Evolutionary conservation across 2,113 vertebrate genomes (phyloP).

Genomic region (Oostethus manadensis): DNA sequence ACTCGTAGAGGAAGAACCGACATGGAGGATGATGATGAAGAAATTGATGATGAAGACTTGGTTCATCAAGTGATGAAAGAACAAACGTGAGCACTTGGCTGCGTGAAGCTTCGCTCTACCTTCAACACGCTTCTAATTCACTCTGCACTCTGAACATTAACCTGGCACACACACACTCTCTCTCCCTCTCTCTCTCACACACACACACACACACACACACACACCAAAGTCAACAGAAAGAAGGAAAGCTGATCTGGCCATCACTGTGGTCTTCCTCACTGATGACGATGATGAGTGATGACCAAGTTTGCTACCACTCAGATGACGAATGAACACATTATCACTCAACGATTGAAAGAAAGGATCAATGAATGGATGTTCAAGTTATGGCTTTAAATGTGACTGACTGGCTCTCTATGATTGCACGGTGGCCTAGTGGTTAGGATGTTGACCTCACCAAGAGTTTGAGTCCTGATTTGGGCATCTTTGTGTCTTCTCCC

Average conservation of each 20-base stretch:
- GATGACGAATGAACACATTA: neutral
- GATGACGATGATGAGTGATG: too few relatives aligned
- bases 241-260: neutral
- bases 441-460: too few relatives aligned
- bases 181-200: constrained; percentile 9
- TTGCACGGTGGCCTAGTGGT: too few relatives aligned
- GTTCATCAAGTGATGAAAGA: neutral
- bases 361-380: neutral
- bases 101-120: neutral
- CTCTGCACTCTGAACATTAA: constrained; percentile 57
- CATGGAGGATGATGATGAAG: constrained; percentile 13
- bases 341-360: too few relatives aligned
- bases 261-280: too few relatives aligned
- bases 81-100: neutral
- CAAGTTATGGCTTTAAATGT: neutral
- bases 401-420: too few relatives aligned
- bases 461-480: too few relatives aligned
- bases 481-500: too few relatives aligned
- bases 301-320: too few relatives aligned
- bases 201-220: constrained; percentile 13
- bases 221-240: neutral
- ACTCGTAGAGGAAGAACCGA: constrained; percentile 40
- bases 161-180: constrained; percentile 17
- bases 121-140: neutral
- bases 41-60: neutral